Percentiles rank a stretch among this genome's conserved stretches.
Conservation (phyloP, 2,113 vertebrate genomes). For the Upupa epops region DNA sequence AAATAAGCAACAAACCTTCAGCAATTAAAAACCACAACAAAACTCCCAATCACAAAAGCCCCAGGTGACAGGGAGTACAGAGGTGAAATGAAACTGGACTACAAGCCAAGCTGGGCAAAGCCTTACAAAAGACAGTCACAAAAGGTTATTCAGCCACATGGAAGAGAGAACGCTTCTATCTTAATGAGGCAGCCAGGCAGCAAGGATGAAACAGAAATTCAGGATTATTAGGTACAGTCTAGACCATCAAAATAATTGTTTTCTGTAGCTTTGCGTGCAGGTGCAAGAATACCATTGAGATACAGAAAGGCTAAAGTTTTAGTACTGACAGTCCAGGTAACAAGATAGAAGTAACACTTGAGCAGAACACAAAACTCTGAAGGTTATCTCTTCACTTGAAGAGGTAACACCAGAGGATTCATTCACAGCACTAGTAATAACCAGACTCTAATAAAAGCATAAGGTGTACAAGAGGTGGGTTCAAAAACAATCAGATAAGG, state of each 20-base stretch:
- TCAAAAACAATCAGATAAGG: not conserved
- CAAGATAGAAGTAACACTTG: not conserved
- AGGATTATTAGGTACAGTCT: not conserved
- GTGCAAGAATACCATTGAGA: not conserved
- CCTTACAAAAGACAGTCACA: not conserved
- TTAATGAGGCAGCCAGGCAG: not conserved
- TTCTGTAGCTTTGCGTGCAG: not conserved
- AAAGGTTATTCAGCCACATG: not conserved
- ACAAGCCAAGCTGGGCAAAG: not conserved
- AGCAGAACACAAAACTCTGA: not conserved
- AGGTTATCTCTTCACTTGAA: not conserved
- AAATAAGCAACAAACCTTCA: not conserved
- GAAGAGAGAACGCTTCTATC: not conserved
- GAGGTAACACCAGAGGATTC: not conserved
- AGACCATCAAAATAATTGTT: not conserved
- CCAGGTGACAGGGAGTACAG: not conserved
- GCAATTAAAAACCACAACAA: not conserved
- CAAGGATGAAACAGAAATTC: not conserved
- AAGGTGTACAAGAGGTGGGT: not conserved
- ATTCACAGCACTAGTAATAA: not conserved
- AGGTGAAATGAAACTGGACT: not conserved
- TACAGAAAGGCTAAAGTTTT: not conserved
- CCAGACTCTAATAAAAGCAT: too few species aligned
- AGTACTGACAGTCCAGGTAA: not conserved
- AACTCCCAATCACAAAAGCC: not conserved